A percentile compares a stretch with the other conserved stretches of the same genome.
Conservation (phyloP, 2,113 vertebrate genomes). For the Galeopterus variegatus region DNA sequence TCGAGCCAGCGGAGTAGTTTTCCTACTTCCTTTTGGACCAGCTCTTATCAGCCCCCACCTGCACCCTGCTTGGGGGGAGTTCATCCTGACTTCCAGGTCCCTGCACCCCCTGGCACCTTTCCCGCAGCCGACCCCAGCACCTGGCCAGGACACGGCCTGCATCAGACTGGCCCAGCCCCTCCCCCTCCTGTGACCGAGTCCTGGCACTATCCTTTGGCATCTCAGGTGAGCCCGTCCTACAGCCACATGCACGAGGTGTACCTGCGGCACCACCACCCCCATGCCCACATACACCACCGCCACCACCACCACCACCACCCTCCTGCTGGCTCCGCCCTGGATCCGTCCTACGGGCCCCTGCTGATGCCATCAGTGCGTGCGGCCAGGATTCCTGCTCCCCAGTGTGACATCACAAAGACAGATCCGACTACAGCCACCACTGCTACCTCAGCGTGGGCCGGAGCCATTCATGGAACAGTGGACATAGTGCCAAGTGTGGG, state of each 20-base stretch:
- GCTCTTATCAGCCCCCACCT: conserved; percentile 93
- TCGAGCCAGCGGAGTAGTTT: conserved; percentile 93
- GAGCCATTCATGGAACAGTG: conserved; percentile 95
- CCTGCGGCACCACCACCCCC: conserved; percentile 92
- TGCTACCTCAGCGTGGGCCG: conserved; percentile 93
- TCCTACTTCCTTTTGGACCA: conserved; percentile 94
- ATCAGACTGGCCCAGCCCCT: conserved; percentile 92
- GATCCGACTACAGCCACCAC: conserved; percentile 91
- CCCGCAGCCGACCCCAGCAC: conserved; percentile 91
- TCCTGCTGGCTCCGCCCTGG: conserved; percentile 90
- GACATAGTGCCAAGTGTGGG: conserved; percentile 92
- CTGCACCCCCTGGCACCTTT: conserved; percentile 92
- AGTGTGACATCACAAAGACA: conserved; percentile 92
- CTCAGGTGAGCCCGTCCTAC: conserved; percentile 94
- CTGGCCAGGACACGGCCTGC: conserved; percentile 94
- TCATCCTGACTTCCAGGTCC: conserved; percentile 94
- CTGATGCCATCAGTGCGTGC: conserved; percentile 93
- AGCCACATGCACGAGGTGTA: conserved; percentile 96
- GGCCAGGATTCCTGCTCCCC: conserved; percentile 91
- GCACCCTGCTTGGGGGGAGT: conserved; percentile 92
- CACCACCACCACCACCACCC: conserved; percentile 92
- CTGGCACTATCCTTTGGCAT: conserved; percentile 96
- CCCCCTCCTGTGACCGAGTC: conserved; percentile 91
- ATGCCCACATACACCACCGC: conserved; percentile 90
- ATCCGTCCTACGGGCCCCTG: conserved; percentile 94